Evolutionary conservation across 2,113 vertebrate genomes (phyloP), one percentile per base, ranked within the genome.

Genomic region (Leucosticte australis): DNA sequence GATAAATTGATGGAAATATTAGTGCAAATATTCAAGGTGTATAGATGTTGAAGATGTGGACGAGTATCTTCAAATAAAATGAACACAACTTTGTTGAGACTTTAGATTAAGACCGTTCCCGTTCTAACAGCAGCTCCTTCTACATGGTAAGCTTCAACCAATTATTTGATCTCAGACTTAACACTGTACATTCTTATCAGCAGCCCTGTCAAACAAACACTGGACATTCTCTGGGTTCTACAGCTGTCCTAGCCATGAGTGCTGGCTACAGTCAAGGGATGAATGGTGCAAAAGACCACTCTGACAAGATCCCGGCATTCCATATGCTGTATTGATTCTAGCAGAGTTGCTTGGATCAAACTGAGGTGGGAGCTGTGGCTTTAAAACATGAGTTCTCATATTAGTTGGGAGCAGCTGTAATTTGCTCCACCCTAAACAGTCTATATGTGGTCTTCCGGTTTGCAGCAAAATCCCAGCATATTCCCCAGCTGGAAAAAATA

Each of bases 401-500:
- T 74, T 89, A 83, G 65, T 28, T 91, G 75, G 70, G 87, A 82
- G 74, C 46, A 70, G 78, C 70, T 90, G 78, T 52, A 63, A 91
- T 90, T 87, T 90, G 71, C 93, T 94, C 90, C 87, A 52, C 87
- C 94, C 82, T 85, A 46, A 94, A 73, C 46, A 92, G 82, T 47
- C 87, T 87, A 89, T 65, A 89, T 85, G 91, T 70, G 91, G 78
- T 91, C 84, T 85, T 95, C 75, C 67, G 68, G 81, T 85, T 87
- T 28, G 70, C 67, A 87, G 55, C 71, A 79, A 89, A 86, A 60
- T 30, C 80, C 8, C 77, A 75, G 49, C 6, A 9, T 17, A 59
- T 46, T 62, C 22, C 16, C 75, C 91, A 95, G 79, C 62, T 97
- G 93, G 89, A 83, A 95, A 91, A 96, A 95, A 85, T 47, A 90